Evolutionary conservation across 2,113 vertebrate species (phyloP).

Genomic region (Saccopteryx bilineata): DNA sequence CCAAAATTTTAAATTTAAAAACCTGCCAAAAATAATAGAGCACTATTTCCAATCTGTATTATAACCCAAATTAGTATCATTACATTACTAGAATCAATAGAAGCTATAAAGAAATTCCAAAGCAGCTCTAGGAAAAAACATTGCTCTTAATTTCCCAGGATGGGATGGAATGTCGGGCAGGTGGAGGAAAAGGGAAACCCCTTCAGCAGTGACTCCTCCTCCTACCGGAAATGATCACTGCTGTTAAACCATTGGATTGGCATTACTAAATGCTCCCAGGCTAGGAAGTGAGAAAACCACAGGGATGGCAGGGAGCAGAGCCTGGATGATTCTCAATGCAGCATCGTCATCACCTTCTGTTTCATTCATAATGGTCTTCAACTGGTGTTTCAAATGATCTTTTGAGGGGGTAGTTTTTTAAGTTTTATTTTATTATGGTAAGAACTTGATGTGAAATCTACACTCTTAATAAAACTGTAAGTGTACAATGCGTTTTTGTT

Average conservation of each 20-base stretch:
- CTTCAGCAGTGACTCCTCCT: background rate
- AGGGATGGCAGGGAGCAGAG: background rate
- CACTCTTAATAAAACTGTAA: background rate
- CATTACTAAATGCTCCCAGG: background rate
- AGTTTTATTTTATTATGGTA: background rate
- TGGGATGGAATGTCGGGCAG: background rate
- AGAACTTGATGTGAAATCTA: background rate
- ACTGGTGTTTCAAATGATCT: background rate
- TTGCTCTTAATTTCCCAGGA: background rate
- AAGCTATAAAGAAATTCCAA: background rate
- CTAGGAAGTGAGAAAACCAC: background rate
- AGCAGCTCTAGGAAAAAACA: background rate
- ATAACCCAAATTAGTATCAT: background rate
- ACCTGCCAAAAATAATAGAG: background rate
- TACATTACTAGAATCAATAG: background rate
- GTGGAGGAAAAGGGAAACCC: background rate
- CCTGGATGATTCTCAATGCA: background rate
- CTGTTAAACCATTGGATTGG: background rate
- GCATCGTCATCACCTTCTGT: background rate
- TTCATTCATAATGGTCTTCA: background rate
- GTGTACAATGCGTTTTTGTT: background rate
- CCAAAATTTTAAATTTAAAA: background rate
- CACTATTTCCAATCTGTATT: background rate
- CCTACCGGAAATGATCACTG: background rate
- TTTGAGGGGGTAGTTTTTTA: background rate